Base-by-base conservation (phyloP, 1,140 invertebrate genomes). In the Eumeta japonica region DNA sequence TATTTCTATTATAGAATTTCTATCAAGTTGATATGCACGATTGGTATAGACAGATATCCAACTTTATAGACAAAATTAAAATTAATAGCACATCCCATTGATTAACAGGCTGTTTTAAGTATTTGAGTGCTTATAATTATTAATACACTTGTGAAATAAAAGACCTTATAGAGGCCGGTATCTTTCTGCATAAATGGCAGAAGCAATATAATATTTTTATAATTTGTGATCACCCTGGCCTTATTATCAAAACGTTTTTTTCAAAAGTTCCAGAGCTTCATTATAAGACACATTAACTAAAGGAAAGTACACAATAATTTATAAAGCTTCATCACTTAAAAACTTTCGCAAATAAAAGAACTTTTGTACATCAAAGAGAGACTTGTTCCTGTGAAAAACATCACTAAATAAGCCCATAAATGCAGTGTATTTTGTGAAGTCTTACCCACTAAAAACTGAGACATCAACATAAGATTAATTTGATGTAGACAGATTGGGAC, bases 61-160 rank as follows among this genome's bases (percentile, higher is more conserved):
- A 18, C 16, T 52, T 52, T 20, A 18, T 41, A 12, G 28, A 16
- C 19, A 46, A 40, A 16, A 46, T 39, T 7, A 28, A 43, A 18
- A 47, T 41, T 10, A 54, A 20, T n/a, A 51, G 17, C 43, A 48
- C 45, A 28, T 51, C 46, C 45, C 43, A 50, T 11, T 41, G 38
- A 28, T 47, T 32, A 30, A 45, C 10, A 3, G 45, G 46, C 35
- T 47, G 35, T 5, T 42, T 29, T 17, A 55, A 40, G 33, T 55
- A 51, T 46, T 47, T 46, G 24, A 46, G 28, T 15, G 48, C 51
- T 43, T 41, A 39, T 14, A 50, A 16, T 32, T 54, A 43, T 35
- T 54, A 48, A 16, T 50, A 38, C 9, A 46, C 16, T 37, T 44
- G 27, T 4, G 43, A 48, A 9, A 48, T 27, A 33, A 50, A 45